Evolutionary conservation across 2,888 invertebrate genomes (phyloP).

Genomic region (Rhamphomyia laevipes): DNA sequence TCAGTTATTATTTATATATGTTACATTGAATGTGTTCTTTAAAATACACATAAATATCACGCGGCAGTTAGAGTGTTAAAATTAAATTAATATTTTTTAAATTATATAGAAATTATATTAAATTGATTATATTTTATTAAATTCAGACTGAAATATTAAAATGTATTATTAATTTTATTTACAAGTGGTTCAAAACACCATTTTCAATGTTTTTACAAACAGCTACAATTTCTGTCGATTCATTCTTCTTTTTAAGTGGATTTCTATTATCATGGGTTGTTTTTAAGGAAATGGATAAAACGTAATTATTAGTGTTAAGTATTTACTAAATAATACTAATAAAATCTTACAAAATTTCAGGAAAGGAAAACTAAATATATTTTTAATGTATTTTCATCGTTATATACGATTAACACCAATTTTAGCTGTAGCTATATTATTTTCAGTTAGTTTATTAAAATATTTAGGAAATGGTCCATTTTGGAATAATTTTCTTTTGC

Average conservation of each 20-base stretch:
- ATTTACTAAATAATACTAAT: neutral
- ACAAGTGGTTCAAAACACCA: constrained; percentile 29
- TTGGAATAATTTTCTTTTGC: constrained; percentile 36
- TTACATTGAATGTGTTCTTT: no score
- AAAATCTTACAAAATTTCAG: constrained; percentile 9
- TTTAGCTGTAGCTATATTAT: constrained; percentile 40
- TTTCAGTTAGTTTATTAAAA: constrained; percentile 40
- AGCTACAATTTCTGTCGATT: constrained; percentile 47
- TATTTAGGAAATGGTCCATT: constrained; percentile 43
- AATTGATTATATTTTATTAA: no score
- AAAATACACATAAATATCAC: no score
- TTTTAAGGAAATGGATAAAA: constrained; percentile 33
- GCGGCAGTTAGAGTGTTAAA: no score
- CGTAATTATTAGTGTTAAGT: constrained; percentile 17
- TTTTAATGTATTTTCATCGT: constrained; percentile 36
- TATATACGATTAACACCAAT: constrained; percentile 44
- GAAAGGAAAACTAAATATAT: constrained; percentile 30
- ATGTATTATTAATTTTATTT: neutral
- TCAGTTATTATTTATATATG: no score
- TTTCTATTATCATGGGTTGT: constrained; percentile 41
- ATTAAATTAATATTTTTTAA: no score
- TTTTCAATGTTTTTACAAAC: constrained; percentile 34
- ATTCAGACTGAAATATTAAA: no score
- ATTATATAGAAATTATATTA: no score
- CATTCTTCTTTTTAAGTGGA: constrained; percentile 52